phyloP scores from a whole-genome alignment of 2,113 vertebrate species.

The Triplophysa rosa region DNA sequence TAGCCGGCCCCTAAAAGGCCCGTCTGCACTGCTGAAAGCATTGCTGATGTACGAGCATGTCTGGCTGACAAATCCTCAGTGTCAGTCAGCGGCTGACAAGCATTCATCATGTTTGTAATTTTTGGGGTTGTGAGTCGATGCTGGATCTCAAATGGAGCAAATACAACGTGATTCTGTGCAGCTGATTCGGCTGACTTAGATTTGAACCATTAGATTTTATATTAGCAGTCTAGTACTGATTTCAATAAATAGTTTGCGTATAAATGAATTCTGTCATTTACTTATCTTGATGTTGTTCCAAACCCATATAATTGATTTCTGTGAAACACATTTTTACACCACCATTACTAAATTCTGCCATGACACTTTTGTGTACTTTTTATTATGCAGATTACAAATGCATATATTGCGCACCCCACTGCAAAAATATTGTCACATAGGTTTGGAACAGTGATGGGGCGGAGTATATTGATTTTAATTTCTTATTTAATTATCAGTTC shows the following conservation, averaged over 20 bases:
- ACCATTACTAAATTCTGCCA: no score
- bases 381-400: no score
- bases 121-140: constrained; percentile 59
- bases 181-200: neutral
- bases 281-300: neutral
- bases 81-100: constrained; percentile 70
- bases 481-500: neutral
- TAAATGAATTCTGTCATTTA: neutral
- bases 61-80: constrained; percentile 75
- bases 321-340: neutral
- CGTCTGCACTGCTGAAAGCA: constrained; percentile 74
- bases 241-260: neutral
- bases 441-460: no score
- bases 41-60: constrained; percentile 66
- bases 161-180: constrained; percentile 63
- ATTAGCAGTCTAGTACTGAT: neutral
- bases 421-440: no score
- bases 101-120: constrained; percentile 80
- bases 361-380: no score
- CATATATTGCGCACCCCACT: no score
- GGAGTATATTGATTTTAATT: no score
- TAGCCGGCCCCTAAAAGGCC: constrained; percentile 68
- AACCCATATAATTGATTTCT: neutral
- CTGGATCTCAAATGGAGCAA: constrained; percentile 68
- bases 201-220: neutral